These are phyloP conservation scores for Agrotis exclamationis DNA, from an alignment of 2,888 invertebrate genomes.

Conservation along the genomic window DNA sequence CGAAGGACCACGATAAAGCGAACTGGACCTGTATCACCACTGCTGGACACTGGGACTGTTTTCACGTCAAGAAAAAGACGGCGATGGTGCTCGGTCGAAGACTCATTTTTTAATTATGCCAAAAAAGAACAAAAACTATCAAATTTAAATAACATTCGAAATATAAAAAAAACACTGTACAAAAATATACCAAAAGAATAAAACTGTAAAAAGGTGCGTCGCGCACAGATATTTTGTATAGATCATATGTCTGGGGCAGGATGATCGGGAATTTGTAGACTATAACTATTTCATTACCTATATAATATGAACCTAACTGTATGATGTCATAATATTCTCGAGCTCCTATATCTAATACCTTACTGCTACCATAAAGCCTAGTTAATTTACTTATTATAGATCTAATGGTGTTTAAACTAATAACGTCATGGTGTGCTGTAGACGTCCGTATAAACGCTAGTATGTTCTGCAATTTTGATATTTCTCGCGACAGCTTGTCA, in stretches of 20 bases:
- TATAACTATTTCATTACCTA: constrained; percentile 2
- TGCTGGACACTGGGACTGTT: no score
- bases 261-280: constrained; percentile 9
- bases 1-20: no score
- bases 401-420: constrained; percentile 1
- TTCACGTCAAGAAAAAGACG: no score
- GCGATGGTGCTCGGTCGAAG: no score
- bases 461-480: background rate
- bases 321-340: constrained; percentile 7
- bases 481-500: constrained; percentile 1
- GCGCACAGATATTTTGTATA: constrained; percentile 10
- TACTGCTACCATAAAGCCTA: background rate
- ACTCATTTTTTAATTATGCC: no score
- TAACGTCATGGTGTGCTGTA: constrained; percentile 2
- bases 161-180: no score
- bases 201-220: no score
- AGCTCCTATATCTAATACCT: constrained; percentile 8
- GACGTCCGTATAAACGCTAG: constrained; percentile 1
- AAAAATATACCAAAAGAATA: no score
- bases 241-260: background rate
- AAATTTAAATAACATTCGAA: no score
- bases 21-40: no score
- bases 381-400: background rate
- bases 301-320: constrained; percentile 4
- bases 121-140: no score